Base-by-base conservation (phyloP, 2,888 invertebrate species). In the Dascillus cervinus region DNA sequence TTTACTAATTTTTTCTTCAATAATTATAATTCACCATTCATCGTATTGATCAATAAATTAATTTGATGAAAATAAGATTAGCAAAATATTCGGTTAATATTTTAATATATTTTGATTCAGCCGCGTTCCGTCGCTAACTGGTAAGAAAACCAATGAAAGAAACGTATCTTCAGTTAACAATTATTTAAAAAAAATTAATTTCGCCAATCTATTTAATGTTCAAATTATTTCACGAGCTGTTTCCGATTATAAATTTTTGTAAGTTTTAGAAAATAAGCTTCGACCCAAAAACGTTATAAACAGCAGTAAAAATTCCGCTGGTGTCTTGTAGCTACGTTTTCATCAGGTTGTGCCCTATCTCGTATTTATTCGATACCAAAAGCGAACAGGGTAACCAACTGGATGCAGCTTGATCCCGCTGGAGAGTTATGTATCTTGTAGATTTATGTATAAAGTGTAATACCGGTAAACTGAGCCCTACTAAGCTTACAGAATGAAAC, bases 401-500 rank as follows among this genome's bases (percentile, higher is more conserved):
- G 49, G 52, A 55, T 55, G 52, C 49, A 46, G 45, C 42, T 50
- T 59, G 59, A 61, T 61, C 61, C 60, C 58, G 47, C 43, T 49
- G 52, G 59, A 60, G 61, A 62, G 61, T 63, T 62, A 63, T 63
- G 60, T 60, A 60, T 62, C 60, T 62, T 57, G 55, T 55, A 62
- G 62, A 63, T 63, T 63, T 63, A 63, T 63, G 62, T 60, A 56
- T 58, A 60, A 60, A 62, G 58, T 59, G 58, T 63, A 63, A 63
- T 62, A 51, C 62, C 58, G 47, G 50, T 47, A 59, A 53, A 53
- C 53, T 50, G 39, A 41, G 43, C 38, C 27, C 40, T 38, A 46
- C 40, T 50, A 57, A 56, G 52, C 56, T 52, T 44, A 41, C 50
- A 39, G 19, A 37, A 41, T 59, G 56, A 60, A 58, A 59, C 62